Base-by-base conservation (phyloP, 2,888 invertebrate species). In the Girardia tigrina region DNA sequence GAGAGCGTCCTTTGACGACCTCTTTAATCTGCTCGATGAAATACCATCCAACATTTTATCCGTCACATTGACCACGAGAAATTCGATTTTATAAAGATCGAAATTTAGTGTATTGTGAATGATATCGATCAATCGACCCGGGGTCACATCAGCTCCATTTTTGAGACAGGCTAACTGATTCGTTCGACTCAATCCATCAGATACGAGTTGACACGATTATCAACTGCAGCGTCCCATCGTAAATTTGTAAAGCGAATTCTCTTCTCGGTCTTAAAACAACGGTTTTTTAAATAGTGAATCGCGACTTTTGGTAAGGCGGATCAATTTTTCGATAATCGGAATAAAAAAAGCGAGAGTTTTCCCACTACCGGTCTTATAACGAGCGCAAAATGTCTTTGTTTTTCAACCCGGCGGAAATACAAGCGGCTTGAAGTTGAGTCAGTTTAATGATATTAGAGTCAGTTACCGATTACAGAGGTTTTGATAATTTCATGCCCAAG, bases 11-110 rank as follows among this genome's bases (percentile, higher is more conserved):
- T 20, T 89, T 89, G 73, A 98, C 91, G 80, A 98, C 92, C 85
- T 97, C 94, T 82, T 94, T 95, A 93, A 99, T 94, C 85, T 98
- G 98, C 79, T 95, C 94, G 0, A 93, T 92, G 86, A 98, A 99
- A 84, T 93, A 92, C 82, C 95, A 84, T 99, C 97, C 79, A 98
- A 85, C 94, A 98, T 97, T 80, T 88, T 86, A 83, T 90, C 90
- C 69, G 90, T 90, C 84, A 90, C 90, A 81, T 90, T 90, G 72
- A 90, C 84, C 78, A 90, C 88, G 28, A 90, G 84, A 74, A 94
- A 90, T 87, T 98, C 97, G 78, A 98, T 91, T 75, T 89, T 90
- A 81, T 90, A 90, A 75, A 98, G 87, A 77, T 82, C 84, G 84
- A 98, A 98, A 6, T 90, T 91, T 0, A 94, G 94, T 0, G 95